Evolutionary conservation across 1,140 invertebrate species (phyloP).

Genomic region (Ceratoteleas bidentatus): DNA sequence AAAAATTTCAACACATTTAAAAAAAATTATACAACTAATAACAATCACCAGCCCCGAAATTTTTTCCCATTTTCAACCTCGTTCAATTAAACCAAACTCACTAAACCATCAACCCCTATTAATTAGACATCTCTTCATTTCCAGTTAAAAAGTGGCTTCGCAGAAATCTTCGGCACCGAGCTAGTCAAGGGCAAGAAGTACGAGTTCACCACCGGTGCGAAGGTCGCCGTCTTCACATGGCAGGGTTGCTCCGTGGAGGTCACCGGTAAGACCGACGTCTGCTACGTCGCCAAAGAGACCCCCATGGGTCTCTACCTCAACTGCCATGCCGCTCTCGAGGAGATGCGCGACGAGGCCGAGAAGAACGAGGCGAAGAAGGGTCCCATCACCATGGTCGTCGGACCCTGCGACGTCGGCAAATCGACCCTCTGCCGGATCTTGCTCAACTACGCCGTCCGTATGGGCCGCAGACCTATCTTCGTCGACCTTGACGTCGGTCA

Average conservation of each 20-base stretch:
- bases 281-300: slow-evolving; percentile 97
- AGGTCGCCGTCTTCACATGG: slow-evolving; percentile 98
- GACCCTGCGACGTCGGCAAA: slow-evolving; percentile 98
- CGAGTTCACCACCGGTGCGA: slow-evolving; percentile 93
- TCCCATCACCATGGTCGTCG: slow-evolving; percentile 94
- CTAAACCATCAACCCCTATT: too few species aligned
- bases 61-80: too few species aligned
- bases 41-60: too few species aligned
- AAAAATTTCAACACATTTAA: too few species aligned
- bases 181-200: slow-evolving; percentile 96
- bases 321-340: slow-evolving; percentile 95
- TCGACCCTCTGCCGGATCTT: slow-evolving; percentile 94
- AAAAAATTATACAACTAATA: too few species aligned
- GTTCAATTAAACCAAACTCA: too few species aligned
- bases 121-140: too few species aligned
- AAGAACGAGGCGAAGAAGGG: slow-evolving; percentile 86
- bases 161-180: slow-evolving; percentile 93
- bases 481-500: slow-evolving; percentile 99
- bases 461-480: slow-evolving; percentile 92
- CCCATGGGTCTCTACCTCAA: slow-evolving; percentile 98
- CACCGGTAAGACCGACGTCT: slow-evolving; percentile 93
- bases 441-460: slow-evolving; percentile 95
- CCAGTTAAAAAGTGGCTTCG: slow-evolving; percentile 23
- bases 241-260: slow-evolving; percentile 94
- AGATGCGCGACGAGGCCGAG: slow-evolving; percentile 90